These are phyloP conservation scores for Pachycephala philippinensis DNA, from an alignment of 2,113 vertebrate species.

Conservation along the genomic window DNA sequence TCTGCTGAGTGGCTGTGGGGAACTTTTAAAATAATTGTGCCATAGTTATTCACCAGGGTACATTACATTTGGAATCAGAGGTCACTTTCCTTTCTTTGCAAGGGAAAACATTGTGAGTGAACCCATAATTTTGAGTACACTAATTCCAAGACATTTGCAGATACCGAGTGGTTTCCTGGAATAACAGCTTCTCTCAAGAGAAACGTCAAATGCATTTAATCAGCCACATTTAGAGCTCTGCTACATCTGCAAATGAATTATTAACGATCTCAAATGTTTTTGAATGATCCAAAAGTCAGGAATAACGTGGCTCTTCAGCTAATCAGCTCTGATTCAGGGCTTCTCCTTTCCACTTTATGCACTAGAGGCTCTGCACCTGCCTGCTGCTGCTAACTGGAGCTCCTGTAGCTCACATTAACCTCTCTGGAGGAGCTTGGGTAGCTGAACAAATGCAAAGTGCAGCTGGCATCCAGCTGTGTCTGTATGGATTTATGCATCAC, in stretches of 20 bases:
- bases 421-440: neutral
- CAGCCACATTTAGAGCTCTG: constrained; percentile 50
- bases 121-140: neutral
- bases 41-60: neutral
- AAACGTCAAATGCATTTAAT: constrained; percentile 56
- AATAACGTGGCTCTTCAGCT: neutral
- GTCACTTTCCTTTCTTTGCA: neutral
- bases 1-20: neutral
- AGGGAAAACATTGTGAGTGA: neutral
- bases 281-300: constrained; percentile 34
- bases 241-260: constrained; percentile 58
- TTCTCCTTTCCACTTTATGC: neutral
- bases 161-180: constrained; percentile 38
- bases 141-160: constrained; percentile 37
- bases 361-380: neutral
- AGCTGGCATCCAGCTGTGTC: neutral
- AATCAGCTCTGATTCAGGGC: constrained; percentile 15
- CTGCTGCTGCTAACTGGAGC: neutral
- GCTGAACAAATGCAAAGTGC: neutral
- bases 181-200: constrained; percentile 48
- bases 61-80: neutral
- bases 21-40: neutral
- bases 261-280: constrained; percentile 41
- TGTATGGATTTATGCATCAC: fast-evolving
- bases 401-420: neutral